Evolutionary conservation across 2,888 invertebrate genomes (phyloP), one percentile per base, ranked within the genome.

Genomic region (Entomobrya proxima): DNA sequence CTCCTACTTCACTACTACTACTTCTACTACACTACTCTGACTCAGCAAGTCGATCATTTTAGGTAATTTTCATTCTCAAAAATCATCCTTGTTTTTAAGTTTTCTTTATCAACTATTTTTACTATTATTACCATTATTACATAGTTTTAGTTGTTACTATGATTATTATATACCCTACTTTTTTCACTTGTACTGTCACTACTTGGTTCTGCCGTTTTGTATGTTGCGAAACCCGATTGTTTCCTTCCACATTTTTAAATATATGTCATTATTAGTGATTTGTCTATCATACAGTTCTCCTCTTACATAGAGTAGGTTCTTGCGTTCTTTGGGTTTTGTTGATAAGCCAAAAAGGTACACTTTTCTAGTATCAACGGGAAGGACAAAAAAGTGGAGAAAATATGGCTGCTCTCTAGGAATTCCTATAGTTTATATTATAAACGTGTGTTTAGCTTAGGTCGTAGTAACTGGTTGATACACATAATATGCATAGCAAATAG

Each of bases 1-100:
- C 55, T n/a, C 55, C 18, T 11, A 79, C 81, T 80, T 52, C 80
- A 44, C 77, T 77, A 64, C 83, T 80, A 55, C 80, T 74, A 30
- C 74, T 50, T 24, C 50, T 47, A 83, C 85, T 78, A 69, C 77
- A 61, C 61, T 83, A 67, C 76, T 76, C 72, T 79, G 78, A 85
- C 85, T 79, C 61, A 79, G 72, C 78, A 78, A 85, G 72, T 85
- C 85, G 47, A 61, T 40, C 72, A 69, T 85, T 79, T 85, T 85
- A 85, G 85, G 85, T 85, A 85, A 85, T 85, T 85, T 69, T 72
- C 74, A 85, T 85, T 85, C 74, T 85, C 64, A 85, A 77, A 69
- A 84, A 77, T 84, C 84, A 84, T 84, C 84, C 58, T 84, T 72
- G 84, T 44, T 78, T 78, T 32, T 18, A n/a, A 32, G 21, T 52